Evolutionary conservation across 2,888 invertebrate genomes (phyloP), one percentile per base, ranked within the genome.

Genomic region (Tetragonisca angustula): DNA sequence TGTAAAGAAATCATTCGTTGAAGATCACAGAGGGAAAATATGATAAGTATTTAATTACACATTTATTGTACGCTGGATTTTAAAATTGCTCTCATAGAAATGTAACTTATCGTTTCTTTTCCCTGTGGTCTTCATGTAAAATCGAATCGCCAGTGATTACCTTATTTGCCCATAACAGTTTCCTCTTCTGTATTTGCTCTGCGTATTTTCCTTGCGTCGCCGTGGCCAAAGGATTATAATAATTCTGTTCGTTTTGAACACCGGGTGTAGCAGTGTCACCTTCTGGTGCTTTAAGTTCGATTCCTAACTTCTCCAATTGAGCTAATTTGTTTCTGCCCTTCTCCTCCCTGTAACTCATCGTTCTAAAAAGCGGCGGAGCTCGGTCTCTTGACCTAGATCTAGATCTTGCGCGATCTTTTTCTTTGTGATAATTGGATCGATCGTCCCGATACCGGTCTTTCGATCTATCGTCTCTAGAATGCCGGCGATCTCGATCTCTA

Each of bases 151-250:
- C 13, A 64, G 32, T 50, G 11, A 27, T 90, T 88, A 95, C 97
- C 95, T 97, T 98, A 91, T 97, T 97, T 4, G 97, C 97, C 99
- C 99, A 99, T 32, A 99, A 95, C 74, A 98, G 95, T 95, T 99
- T 99, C 74, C 99, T 96, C 94, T 99, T 98, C 93, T 99, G 98
- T 86, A 98, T 95, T 94, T 96, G 93, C 65, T 98, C 97, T 13
- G 98, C 96, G 93, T 98, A 97, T 92, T 97, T 97, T 84, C 97
- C 96, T 62, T 97, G 96, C 92, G 97, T 97, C 67, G 94, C 93
- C n/a, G 97, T 96, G 32, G 96, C 96, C 56, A 96, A 95, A 0
- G 97, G 97, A 94, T 97, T 97, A 93, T 97, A 97, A 94, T 97
- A 98, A 76, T 96, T 96, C 9, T 97, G 97, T 67, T 94, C 93